Base-by-base conservation (phyloP, 1,140 invertebrate species). In the Akabosia matsudoensis region DNA sequence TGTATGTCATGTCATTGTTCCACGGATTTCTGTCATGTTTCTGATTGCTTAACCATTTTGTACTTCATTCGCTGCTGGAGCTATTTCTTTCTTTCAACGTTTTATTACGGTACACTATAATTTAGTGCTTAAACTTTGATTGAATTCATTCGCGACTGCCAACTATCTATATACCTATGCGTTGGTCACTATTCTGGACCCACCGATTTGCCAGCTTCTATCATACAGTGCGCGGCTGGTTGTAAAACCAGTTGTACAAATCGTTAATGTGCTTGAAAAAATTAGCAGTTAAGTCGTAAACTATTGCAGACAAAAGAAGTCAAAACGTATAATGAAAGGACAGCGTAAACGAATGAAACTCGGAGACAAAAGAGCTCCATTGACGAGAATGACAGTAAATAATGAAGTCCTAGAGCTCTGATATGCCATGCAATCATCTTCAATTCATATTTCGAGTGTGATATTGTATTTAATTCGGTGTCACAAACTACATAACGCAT, bases 211-310 rank as follows among this genome's bases (percentile, higher is more conserved):
- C n/a, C n/a, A n/a, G n/a, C n/a, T n/a, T n/a, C n/a, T n/a, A n/a
- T n/a, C n/a, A n/a, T n/a, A n/a, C n/a, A n/a, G n/a, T n/a, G n/a
- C n/a, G n/a, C n/a, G n/a, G n/a, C n/a, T n/a, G n/a, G n/a, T n/a
- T n/a, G n/a, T n/a, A n/a, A n/a, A n/a, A n/a, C n/a, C n/a, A n/a
- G n/a, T n/a, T n/a, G n/a, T n/a, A n/a, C n/a, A n/a, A 7, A 67
- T 30, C 61, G 31, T 31, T 67, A 7, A 67, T 16, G 61, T n/a
- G 61, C 30, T 10, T 67, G 30, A 67, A 30, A 67, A 67, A 67
- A 67, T 67, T 67, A 67, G 61, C 61, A 67, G 61, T 67, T 67
- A 67, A 67, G 61, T 67, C 61, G 30, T 67, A 67, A 67, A 67
- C 61, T 67, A 67, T 67, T 30, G n/a, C 30, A 10, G 4, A 67